Conservation (phyloP, 92 coral and sea anemone genomes). For the Actinostola sp. region DNA sequence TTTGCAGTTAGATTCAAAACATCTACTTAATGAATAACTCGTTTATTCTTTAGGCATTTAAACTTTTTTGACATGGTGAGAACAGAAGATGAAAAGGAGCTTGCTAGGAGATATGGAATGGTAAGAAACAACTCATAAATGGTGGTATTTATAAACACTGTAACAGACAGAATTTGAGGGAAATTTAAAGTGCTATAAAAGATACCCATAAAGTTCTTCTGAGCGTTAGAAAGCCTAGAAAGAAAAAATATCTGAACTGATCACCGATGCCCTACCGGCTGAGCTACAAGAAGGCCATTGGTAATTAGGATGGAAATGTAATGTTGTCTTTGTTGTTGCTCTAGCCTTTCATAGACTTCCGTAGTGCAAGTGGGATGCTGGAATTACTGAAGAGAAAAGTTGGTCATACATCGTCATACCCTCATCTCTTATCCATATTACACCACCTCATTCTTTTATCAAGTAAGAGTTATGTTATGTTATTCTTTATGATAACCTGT, state of each 20-base stretch:
- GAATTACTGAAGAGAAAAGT: constrained; percentile 85
- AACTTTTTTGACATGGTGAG: constrained; percentile 94
- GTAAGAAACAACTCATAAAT: constrained; percentile 36
- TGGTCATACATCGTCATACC: constrained; percentile 88
- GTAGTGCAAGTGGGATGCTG: constrained; percentile 95
- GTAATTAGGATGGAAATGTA: too few species aligned
- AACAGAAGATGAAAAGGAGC: constrained; percentile 91
- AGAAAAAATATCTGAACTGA: not conserved
- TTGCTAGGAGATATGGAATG: constrained; percentile 88
- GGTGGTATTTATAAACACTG: too few species aligned
- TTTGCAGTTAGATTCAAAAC: too few species aligned
- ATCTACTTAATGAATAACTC: not conserved
- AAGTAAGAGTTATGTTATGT: constrained; percentile 75
- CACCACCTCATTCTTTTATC: constrained; percentile 90
- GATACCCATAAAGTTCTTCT: too few species aligned
- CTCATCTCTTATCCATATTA: constrained; percentile 88
- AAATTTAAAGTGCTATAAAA: too few species aligned
- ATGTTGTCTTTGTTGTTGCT: constrained; percentile 9
- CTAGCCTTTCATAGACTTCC: constrained; percentile 91
- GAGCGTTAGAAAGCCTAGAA: too few species aligned
- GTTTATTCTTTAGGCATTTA: constrained; percentile 69
- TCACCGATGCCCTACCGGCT: not conserved
- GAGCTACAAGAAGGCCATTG: too few species aligned
- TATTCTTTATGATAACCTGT: too few species aligned
- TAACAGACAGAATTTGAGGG: too few species aligned